Evolutionary conservation across 1,140 invertebrate genomes (phyloP).

Genomic region (Drosophila pectinifera): DNA sequence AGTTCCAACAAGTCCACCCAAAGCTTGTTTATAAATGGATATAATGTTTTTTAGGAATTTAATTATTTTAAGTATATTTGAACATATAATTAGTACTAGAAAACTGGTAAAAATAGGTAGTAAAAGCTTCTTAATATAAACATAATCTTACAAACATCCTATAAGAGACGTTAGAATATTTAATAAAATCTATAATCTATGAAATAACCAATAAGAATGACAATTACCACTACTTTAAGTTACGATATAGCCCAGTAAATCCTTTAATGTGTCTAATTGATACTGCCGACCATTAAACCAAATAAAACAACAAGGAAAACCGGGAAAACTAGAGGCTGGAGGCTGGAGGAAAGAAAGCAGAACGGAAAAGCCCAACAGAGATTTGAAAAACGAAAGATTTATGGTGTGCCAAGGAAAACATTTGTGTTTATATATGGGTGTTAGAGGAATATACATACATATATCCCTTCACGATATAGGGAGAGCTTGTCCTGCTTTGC

Average conservation of each 20-base stretch:
- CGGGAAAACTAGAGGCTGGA: background rate
- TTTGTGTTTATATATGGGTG: conserved; percentile 68
- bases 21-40: no score
- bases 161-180: no score
- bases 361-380: conserved; percentile 36
- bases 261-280: conserved; percentile 66
- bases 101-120: no score
- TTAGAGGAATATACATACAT: conserved; percentile 52
- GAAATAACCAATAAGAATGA: background rate
- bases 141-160: no score
- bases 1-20: background rate
- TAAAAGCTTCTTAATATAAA: background rate
- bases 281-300: conserved; percentile 53
- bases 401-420: conserved; percentile 73
- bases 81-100: no score
- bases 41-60: background rate
- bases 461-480: background rate
- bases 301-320: conserved; percentile 33
- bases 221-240: conserved; percentile 5
- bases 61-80: no score
- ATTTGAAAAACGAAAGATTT: conserved; percentile 74
- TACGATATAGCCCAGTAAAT: conserved; percentile 23
- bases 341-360: background rate
- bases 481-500: conserved; percentile 26
- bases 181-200: background rate